These are phyloP conservation scores for Plebejus melissa DNA, from an alignment of 2,888 invertebrate genomes.

Conservation along the genomic window DNA sequence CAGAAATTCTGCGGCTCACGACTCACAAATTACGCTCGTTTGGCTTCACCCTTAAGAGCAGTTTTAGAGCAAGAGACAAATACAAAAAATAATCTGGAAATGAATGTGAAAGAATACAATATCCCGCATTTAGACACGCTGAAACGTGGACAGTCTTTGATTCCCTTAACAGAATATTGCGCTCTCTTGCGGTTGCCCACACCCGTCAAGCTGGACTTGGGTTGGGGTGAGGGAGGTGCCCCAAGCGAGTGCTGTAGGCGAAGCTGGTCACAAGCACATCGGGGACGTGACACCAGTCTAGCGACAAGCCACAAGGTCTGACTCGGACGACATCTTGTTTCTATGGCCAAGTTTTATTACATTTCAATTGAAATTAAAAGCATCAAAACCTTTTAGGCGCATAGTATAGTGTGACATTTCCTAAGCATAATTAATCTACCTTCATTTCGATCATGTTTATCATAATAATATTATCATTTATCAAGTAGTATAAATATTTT, in stretches of 20 bases:
- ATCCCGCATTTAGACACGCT: no score
- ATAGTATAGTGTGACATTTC: no score
- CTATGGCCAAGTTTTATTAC: conserved; percentile 39
- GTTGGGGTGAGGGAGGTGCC: conserved; percentile 26
- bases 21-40: no score
- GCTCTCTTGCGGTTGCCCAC: conserved; percentile 1
- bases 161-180: not conserved
- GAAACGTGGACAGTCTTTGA: not conserved
- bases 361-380: not conserved
- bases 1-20: no score
- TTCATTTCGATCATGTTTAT: no score
- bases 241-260: conserved; percentile 37
- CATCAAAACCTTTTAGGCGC: not conserved
- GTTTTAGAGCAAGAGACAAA: not conserved
- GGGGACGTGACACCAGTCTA: conserved; percentile 41
- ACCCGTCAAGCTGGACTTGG: conserved; percentile 14
- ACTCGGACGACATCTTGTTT: conserved; percentile 35
- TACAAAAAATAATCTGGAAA: not conserved
- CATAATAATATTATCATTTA: no score
- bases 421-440: no score
- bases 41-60: not conserved
- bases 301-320: conserved; percentile 43
- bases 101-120: not conserved
- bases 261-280: conserved; percentile 38
- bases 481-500: no score